A percentile compares a stretch with the other conserved stretches of the same genome.
Conservation (phyloP, 2,888 invertebrate species). For the Platycheirus rosarum region DNA sequence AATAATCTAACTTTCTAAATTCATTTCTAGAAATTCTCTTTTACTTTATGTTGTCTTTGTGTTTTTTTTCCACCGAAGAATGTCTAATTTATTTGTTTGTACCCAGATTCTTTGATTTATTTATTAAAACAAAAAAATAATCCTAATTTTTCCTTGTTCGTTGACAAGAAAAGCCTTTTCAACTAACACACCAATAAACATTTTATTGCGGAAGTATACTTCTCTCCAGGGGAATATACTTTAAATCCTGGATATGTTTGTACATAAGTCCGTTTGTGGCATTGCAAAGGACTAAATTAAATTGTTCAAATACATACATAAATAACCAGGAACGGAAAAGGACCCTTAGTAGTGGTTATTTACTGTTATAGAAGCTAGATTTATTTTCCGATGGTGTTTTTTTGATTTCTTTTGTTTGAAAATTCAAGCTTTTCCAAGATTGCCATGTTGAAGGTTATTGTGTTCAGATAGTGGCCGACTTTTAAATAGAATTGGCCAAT, state of each 20-base stretch:
- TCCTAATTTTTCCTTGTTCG: neutral
- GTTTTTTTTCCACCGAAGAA: too few relatives aligned
- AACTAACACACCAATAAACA: slow-evolving; percentile 17
- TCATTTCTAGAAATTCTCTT: too few relatives aligned
- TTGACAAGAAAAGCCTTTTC: neutral
- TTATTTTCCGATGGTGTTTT: slow-evolving; percentile 21
- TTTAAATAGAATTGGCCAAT: neutral
- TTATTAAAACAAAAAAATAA: slow-evolving; percentile 3
- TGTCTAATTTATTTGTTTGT: too few relatives aligned
- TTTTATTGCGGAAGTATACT: slow-evolving; percentile 25
- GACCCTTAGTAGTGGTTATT: neutral
- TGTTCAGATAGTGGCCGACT: too few relatives aligned
- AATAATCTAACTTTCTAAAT: too few relatives aligned
- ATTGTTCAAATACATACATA: slow-evolving; percentile 46
- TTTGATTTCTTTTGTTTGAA: neutral
- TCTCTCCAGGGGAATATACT: slow-evolving; percentile 6
- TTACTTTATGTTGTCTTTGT: too few relatives aligned
- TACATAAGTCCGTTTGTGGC: neutral
- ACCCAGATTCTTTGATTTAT: slow-evolving; percentile 22
- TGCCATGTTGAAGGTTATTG: too few relatives aligned
- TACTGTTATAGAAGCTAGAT: neutral
- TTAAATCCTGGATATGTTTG: too few relatives aligned
- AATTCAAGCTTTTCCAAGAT: neutral
- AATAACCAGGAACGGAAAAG: slow-evolving; percentile 24
- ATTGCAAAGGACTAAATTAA: slow-evolving; percentile 14